phyloP scores from a whole-genome alignment of 2,797 vertebrate species.

The Meda fulgida region DNA sequence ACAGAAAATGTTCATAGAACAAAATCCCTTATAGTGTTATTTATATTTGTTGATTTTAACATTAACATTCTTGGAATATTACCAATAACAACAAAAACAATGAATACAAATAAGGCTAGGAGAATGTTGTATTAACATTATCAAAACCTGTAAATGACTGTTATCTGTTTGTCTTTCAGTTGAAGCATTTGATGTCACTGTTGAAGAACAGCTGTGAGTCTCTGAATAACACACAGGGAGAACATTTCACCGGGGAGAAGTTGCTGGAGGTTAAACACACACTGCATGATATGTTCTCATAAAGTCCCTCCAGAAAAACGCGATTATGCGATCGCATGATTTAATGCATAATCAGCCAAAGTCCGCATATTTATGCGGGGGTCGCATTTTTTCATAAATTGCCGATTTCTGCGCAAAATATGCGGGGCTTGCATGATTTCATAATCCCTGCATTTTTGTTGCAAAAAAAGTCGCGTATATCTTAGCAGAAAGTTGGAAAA shows the following conservation, averaged over 20 bases:
- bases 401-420: too few species aligned
- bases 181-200: constrained; percentile 29
- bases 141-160: neutral
- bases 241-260: neutral
- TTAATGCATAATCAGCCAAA: too few species aligned
- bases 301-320: too few species aligned
- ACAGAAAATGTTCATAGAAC: neutral
- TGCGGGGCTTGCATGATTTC: too few species aligned
- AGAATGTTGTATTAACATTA: neutral
- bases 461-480: too few species aligned
- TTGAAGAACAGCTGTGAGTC: constrained; percentile 35
- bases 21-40: neutral
- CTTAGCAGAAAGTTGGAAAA: too few species aligned
- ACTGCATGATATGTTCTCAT: neutral
- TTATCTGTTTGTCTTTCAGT: neutral
- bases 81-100: neutral
- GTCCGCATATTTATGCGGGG: too few species aligned
- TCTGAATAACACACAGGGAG: neutral
- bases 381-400: too few species aligned
- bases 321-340: too few species aligned
- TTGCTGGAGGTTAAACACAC: constrained; percentile 27
- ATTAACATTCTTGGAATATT: neutral
- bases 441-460: too few species aligned
- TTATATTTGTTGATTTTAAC: neutral
- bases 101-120: neutral